Base-by-base conservation (phyloP, 2,888 invertebrate species). In the Teinopalpus imperialis region DNA sequence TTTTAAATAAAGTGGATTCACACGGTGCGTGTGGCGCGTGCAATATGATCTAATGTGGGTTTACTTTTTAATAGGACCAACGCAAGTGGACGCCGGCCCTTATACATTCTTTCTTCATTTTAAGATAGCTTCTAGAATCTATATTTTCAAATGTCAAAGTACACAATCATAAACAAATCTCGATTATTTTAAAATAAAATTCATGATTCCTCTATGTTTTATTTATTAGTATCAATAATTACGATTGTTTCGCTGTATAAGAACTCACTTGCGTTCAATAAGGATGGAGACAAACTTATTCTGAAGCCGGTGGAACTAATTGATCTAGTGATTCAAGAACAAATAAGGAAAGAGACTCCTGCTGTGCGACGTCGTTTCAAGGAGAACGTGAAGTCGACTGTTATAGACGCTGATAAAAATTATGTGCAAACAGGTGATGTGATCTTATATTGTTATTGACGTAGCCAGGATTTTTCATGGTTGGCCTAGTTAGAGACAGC, bases 261-360 rank as follows among this genome's bases (percentile, higher is more conserved):
- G 23, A 20, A 6, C 6, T 21, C 27, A 1, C 2, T 21, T n/a
- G 32, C n/a, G 9, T 8, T 45, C 24, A 53, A 49, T 24, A 52
- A 39, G 26, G 54, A 61, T 20, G 63, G 66, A 9, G 69, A 67
- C 16, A 72, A 63, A 41, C 23, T 70, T 3, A 34, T 67, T 1
- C 50, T 77, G 13, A 66, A 66, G 47, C 66, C 74, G 1, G 50
- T 64, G 5, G 72, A 76, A 27, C 49, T 78, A 7, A 63, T 74
- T n/a, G 69, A 74, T 41, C 57, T 74, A 7, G 62, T 78, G 2
- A 43, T 63, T 39, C 48, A 69, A 45, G 75, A 77, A 37, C 59
- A 57, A 24, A 43, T 50, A 16, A 59, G 56, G 49, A 53, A 41
- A 6, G 48, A 49, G n/a, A 12, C 7, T 1, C 16, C 41, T 2